phyloP scores from a whole-genome alignment of 1,140 invertebrate species.

The Brachionus calyciflorus region DNA sequence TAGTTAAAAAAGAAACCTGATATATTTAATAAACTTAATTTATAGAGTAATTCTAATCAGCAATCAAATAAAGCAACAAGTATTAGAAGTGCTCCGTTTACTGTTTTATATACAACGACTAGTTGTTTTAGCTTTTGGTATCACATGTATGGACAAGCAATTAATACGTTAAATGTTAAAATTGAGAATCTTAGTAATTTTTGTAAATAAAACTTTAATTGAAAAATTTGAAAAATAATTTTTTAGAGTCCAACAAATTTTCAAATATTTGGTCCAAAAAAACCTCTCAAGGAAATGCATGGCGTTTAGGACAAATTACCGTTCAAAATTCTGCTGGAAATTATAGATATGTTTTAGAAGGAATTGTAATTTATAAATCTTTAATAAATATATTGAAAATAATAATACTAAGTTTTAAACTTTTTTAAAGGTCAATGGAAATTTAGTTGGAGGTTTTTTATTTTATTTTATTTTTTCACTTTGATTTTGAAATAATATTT shows the following conservation, averaged over 20 bases:
- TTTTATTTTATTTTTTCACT: no score
- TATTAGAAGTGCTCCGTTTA: not conserved
- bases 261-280: not conserved
- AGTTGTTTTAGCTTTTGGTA: slow-evolving; percentile 29
- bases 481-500: no score
- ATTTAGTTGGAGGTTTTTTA: slow-evolving; percentile 30
- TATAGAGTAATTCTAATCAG: not conserved
- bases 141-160: slow-evolving; percentile 6
- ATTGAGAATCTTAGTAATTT: no score
- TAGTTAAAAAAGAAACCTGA: not conserved
- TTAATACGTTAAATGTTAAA: not conserved
- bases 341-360: slow-evolving; percentile 33
- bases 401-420: no score
- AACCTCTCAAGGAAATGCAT: not conserved
- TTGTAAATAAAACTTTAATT: no score
- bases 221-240: no score
- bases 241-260: not conserved
- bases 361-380: not conserved
- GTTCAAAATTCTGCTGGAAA: not conserved
- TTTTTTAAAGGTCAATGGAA: no score
- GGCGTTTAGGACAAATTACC: not conserved
- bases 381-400: no score
- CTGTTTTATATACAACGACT: not conserved
- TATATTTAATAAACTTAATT: not conserved
- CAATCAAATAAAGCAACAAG: not conserved